phyloP scores from a whole-genome alignment of 2,113 vertebrate species.

The Urocitellus parryii region DNA sequence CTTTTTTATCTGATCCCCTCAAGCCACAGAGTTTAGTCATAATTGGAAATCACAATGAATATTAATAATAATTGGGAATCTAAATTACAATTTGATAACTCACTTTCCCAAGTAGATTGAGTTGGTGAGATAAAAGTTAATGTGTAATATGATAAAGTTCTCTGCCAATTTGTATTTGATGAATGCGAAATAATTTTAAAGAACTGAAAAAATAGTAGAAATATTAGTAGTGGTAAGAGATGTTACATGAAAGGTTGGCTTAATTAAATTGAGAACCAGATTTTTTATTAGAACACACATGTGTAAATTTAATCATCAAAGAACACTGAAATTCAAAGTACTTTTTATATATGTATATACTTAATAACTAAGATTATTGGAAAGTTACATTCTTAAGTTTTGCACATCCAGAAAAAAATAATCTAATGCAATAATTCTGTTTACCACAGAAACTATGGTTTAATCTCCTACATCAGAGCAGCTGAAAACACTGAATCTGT shows the following conservation, averaged over 20 bases:
- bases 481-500: not conserved
- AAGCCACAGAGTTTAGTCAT: not conserved
- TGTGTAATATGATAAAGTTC: not conserved
- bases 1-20: not conserved
- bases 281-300: not conserved
- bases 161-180: slow-evolving; percentile 53
- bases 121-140: slow-evolving; percentile 4
- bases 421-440: not conserved
- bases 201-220: not conserved
- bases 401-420: not conserved
- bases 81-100: slow-evolving; percentile 45
- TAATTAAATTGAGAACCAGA: slow-evolving; percentile 44
- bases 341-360: not conserved
- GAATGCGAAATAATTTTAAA: slow-evolving; percentile 53
- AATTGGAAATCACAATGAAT: slow-evolving; percentile 22
- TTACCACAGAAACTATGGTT: not conserved
- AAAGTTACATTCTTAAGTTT: slow-evolving; percentile 28
- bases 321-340: slow-evolving; percentile 36
- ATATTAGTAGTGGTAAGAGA: not conserved
- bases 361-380: not conserved
- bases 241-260: not conserved
- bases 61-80: slow-evolving; percentile 45
- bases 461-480: not conserved
- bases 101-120: not conserved
- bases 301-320: slow-evolving; percentile 34